Conservation (phyloP, 1,140 invertebrate genomes). For the Probaryconus sp. region DNA sequence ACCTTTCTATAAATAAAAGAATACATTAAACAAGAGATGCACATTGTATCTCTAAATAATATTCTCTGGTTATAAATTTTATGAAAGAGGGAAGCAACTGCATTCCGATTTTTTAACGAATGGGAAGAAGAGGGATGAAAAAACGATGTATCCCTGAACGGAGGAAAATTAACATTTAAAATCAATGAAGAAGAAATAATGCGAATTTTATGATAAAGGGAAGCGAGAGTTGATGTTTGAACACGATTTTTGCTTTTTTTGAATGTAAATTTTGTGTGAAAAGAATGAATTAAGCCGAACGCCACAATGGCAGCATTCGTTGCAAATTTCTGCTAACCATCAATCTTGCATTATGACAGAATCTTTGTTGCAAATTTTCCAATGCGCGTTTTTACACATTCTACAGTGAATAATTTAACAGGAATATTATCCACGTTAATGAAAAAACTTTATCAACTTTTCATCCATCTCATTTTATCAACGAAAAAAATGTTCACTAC, state of each 20-base stretch:
- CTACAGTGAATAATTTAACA: too few species aligned
- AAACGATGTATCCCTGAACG: constrained; percentile 4
- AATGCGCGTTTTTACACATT: too few species aligned
- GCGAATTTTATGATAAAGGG: constrained; percentile 10
- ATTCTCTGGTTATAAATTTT: too few species aligned
- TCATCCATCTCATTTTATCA: background rate
- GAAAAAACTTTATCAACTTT: too few species aligned
- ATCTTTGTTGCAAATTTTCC: constrained; percentile 6
- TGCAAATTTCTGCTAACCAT: background rate
- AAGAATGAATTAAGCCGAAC: constrained; percentile 19
- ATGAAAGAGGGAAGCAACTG: too few species aligned
- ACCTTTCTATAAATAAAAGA: too few species aligned
- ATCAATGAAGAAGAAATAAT: constrained; percentile 16
- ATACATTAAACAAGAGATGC: too few species aligned
- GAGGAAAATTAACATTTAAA: constrained; percentile 6
- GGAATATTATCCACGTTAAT: too few species aligned
- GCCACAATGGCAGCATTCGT: background rate
- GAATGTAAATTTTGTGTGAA: constrained; percentile 7
- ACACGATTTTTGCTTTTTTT: constrained; percentile 11
- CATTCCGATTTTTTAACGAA: too few species aligned
- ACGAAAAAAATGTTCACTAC: background rate
- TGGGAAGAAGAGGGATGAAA: too few species aligned
- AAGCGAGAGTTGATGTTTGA: constrained; percentile 6
- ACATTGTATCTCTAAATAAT: too few species aligned
- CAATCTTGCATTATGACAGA: constrained; percentile 5